Base-by-base conservation (phyloP, 2,888 invertebrate species). In the Boloria selene region DNA sequence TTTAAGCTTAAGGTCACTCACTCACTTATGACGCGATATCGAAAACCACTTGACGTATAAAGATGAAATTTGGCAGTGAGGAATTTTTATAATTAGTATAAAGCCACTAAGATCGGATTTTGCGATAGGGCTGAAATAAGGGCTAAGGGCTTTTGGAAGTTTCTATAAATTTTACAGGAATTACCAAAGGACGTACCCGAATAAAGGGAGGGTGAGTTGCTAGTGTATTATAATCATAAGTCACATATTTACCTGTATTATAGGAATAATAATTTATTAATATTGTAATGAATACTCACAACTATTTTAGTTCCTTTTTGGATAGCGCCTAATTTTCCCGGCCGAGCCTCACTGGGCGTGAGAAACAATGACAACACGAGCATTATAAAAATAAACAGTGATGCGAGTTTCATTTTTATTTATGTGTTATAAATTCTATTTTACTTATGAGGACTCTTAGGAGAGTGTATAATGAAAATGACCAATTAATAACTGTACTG, bases 241-340 rank as follows among this genome's bases (percentile, higher is more conserved):
- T 10, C 16, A 14, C 18, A 22, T 44, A 47, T 18, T 18, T 18
- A n/a, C 10, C 31, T 31, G 10, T 31, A 31, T 58, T 45, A 42
- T 18, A 18, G 5, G 6, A 45, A 47, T 17, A n/a, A 49, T 38
- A 22, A 3, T n/a, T n/a, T n/a, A n/a, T n/a, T n/a, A n/a, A n/a
- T n/a, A 50, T 31, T 49, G 17, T 50, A 50, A 17, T 2, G 7
- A 49, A 56, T 72, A 81, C 81, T 79, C 70, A 81, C 80, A 66
- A 80, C 72, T 61, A 76, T 67, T 77, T 78, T 65, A 1, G 78
- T 81, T 10, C 80, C 80, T 68, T 79, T 82, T 67, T 74, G 79
- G 47, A 82, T 76, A 6, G 74, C 78, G 42, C 73, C 75, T 1
- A 82, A 68, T 72, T 79, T 84, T 10, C 75, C 78, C 0, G 81